Percentiles rank a stretch among this genome's conserved stretches.
Evolutionary conservation across 2,888 invertebrate species (phyloP).

Genomic region (Ormyrus rosae): DNA sequence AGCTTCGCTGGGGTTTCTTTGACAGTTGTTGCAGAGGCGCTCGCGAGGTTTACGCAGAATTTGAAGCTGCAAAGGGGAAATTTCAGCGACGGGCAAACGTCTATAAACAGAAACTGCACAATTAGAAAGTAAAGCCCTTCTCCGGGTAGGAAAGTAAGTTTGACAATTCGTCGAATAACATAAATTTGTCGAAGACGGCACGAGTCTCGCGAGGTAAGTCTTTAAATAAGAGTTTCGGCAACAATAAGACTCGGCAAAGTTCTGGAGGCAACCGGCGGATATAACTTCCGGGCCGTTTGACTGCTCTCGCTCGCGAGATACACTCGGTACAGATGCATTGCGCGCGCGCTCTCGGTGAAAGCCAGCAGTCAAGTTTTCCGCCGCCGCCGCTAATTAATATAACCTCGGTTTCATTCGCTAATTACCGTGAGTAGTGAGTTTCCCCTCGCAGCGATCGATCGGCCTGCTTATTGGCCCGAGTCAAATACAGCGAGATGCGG

Average conservation of each 20-base stretch:
- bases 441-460: conserved; percentile 35
- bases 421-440: conserved; percentile 37
- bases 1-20: too few species aligned
- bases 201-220: neutral
- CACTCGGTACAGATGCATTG: conserved; percentile 2
- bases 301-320: neutral
- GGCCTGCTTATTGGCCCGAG: neutral
- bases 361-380: conserved; percentile 29
- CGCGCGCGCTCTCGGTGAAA: neutral
- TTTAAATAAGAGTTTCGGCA: conserved; percentile 31
- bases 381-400: conserved; percentile 40
- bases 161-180: conserved; percentile 42
- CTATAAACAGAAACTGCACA: too few species aligned
- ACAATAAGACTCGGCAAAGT: conserved; percentile 47
- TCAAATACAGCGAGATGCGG: conserved; percentile 6
- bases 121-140: neutral
- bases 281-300: conserved; percentile 15
- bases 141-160: conserved; percentile 26
- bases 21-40: neutral
- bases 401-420: conserved; percentile 41
- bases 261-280: neutral
- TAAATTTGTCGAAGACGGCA: conserved; percentile 30
- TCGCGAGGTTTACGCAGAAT: neutral
- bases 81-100: conserved; percentile 32
- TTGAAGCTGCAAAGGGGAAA: conserved; percentile 18